Evolutionary conservation across 2,113 vertebrate species (phyloP).

Genomic region (Brienomyrus longianalis): DNA sequence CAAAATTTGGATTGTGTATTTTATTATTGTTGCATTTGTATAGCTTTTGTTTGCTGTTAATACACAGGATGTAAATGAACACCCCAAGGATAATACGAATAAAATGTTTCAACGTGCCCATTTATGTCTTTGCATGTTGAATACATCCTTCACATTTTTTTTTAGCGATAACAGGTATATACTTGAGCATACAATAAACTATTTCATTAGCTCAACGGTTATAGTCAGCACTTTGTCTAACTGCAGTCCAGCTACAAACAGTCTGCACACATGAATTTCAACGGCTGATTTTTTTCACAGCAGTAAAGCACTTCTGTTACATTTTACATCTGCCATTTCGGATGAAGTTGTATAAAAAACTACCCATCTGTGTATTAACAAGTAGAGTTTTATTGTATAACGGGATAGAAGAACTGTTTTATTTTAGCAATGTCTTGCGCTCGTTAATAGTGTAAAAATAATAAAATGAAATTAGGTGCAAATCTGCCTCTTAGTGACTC

Average conservation of each 20-base stretch:
- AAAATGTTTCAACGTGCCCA: background rate
- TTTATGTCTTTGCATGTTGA: background rate
- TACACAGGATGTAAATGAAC: background rate
- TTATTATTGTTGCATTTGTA: background rate
- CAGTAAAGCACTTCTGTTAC: background rate
- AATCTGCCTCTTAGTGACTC: background rate
- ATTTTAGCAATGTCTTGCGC: background rate
- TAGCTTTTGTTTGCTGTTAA: background rate
- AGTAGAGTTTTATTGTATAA: background rate
- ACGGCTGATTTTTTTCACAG: background rate
- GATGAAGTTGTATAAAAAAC: background rate
- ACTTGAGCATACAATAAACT: background rate
- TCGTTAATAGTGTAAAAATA: background rate
- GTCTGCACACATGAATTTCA: background rate
- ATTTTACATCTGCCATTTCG: background rate
- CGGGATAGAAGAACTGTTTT: background rate
- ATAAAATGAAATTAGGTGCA: constrained; percentile 1
- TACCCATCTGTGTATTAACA: background rate
- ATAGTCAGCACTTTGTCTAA: background rate
- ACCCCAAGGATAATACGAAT: background rate
- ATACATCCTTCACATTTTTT: too few species aligned
- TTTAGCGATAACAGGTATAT: too few species aligned
- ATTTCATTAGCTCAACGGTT: background rate
- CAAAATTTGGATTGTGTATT: background rate
- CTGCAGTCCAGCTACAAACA: background rate